Evolutionary conservation across 2,888 invertebrate genomes (phyloP), one percentile per base, ranked within the genome.

Genomic region (Resseliella maxima): DNA sequence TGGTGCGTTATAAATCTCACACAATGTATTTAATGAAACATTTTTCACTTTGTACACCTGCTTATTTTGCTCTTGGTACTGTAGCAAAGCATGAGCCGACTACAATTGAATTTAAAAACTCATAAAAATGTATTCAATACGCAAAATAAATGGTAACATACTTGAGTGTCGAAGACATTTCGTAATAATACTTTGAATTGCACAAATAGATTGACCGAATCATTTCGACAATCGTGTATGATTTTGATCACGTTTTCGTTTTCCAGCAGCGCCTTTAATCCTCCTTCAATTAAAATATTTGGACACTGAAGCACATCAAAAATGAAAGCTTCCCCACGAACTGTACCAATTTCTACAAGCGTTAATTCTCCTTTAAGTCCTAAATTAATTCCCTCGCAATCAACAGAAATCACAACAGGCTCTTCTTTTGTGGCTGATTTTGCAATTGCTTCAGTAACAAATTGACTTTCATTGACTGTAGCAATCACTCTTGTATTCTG

Each of bases 41-140:
- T 97, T 97, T 92, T 98, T 98, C 86, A 97, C 97, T 92, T 98
- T 98, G 90, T 98, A 97, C 86, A 98, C 96, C 50, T 98, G 97
- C 89, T 96, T 95, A 87, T 95, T 95, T 87, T 95, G 96, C 89
- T 97, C 96, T 92, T 98, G 98, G 89, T 95, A 95, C 89, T 98
- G 97, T 85, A 98, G 92, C 18, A 98, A 95, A 86, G 98, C 96
- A 91, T 98, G 97, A 72, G 98, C 98, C 54, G 96, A 95, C 93
- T 94, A 89, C 3, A 24, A 50, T 50, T 50, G 50, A 50, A 59
- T 38, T 18, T 18, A 59, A 86, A 59, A 5, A 59, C 5, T 18
- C n/a, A 87, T 81, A 85, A 86, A 50, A 87, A 54, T 86, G 86
- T 12, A 85, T 50, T 50, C n/a, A 86, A 72, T 35, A 18, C 31